A percentile compares a stretch with the other conserved stretches of the same genome.
Conservation (phyloP, 92 coral and sea anemone species). For the Metridium senile region DNA sequence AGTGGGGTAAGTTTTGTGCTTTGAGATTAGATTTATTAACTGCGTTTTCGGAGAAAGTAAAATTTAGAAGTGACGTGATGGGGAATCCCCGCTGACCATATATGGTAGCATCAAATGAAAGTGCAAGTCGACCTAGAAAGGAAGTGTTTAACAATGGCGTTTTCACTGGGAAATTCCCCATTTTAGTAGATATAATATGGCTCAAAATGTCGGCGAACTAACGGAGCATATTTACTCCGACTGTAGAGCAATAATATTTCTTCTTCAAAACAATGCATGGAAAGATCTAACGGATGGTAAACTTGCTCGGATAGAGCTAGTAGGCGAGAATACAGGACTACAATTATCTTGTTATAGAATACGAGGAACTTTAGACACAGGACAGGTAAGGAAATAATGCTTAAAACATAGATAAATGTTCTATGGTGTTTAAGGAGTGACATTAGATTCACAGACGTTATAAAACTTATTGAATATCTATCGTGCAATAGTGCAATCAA, state of each 20-base stretch:
- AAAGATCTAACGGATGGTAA: neutral
- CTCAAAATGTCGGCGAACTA: slow-evolving; percentile 1
- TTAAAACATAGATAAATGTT: neutral
- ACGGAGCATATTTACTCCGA: slow-evolving; percentile 4
- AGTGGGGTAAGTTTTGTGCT: neutral
- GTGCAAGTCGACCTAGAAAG: slow-evolving; percentile 12
- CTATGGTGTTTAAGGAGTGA: neutral
- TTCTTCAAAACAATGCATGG: neutral
- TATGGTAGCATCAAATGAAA: slow-evolving; percentile 4
- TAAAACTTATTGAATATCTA: no score
- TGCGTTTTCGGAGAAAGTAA: neutral
- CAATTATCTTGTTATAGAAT: slow-evolving; percentile 30
- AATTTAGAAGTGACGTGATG: slow-evolving; percentile 15
- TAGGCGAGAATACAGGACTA: slow-evolving; percentile 24
- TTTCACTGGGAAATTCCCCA: neutral
- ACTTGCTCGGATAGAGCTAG: slow-evolving; percentile 42
- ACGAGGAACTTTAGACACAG: slow-evolving; percentile 45
- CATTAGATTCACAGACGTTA: no score
- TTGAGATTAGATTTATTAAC: neutral
- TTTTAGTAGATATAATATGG: neutral
- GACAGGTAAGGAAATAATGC: slow-evolving; percentile 51
- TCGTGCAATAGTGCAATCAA: no score
- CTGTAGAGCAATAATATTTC: slow-evolving; percentile 6
- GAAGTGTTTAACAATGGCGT: neutral
- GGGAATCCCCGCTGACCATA: slow-evolving; percentile 48